Percentiles rank a stretch among this genome's conserved stretches.
Evolutionary conservation across 1,140 invertebrate species (phyloP).

Genomic region (Procambarus virginalis): DNA sequence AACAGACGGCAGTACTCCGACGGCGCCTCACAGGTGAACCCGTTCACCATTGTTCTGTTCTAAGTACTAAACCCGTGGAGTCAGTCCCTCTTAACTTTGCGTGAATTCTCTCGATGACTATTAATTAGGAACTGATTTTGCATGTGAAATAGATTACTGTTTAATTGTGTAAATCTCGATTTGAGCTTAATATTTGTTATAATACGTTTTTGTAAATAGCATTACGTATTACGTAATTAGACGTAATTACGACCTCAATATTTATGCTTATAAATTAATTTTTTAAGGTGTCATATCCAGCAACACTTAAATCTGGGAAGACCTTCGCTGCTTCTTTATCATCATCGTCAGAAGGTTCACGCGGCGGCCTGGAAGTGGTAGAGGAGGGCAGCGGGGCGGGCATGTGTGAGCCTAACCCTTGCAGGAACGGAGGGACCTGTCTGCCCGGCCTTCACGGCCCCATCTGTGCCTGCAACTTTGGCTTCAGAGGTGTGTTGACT

Average conservation of each 20-base stretch:
- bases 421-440: conserved; percentile 48
- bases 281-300: background rate
- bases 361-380: background rate
- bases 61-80: background rate
- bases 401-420: conserved; percentile 17
- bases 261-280: background rate
- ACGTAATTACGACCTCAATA: background rate
- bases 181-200: no score
- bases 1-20: conserved; percentile 28
- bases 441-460: conserved; percentile 28
- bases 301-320: background rate
- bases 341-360: background rate
- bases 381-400: background rate
- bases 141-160: no score
- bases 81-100: no score
- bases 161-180: no score
- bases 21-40: conserved; percentile 5
- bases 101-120: no score
- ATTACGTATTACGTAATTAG: no score
- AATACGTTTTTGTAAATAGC: no score
- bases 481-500: conserved; percentile 35
- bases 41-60: background rate
- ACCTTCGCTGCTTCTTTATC: background rate
- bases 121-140: no score
- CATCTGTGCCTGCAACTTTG: conserved; percentile 44